Evolutionary conservation across 2,113 vertebrate species (phyloP).

Genomic region (Grus americana): DNA sequence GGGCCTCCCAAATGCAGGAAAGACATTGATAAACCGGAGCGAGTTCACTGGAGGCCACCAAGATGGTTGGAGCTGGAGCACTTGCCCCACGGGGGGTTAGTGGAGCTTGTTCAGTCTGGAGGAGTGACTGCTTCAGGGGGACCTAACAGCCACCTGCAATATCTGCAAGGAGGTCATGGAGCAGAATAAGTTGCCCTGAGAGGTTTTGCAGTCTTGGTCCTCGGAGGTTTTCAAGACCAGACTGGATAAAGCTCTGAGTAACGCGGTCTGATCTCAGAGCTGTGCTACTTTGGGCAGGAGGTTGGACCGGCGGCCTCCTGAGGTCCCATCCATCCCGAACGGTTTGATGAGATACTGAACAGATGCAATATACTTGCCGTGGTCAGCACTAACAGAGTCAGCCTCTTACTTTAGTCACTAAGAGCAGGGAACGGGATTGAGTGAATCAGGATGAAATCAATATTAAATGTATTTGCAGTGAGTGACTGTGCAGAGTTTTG

Average conservation of each 20-base stretch:
- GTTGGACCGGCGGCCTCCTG: not conserved
- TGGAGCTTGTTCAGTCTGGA: not conserved
- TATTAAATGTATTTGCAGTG: accelerated
- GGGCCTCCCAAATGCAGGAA: not conserved
- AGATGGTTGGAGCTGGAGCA: not conserved
- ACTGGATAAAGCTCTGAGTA: not conserved
- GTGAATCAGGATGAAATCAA: accelerated
- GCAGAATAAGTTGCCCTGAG: not conserved
- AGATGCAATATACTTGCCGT: accelerated
- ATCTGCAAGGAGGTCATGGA: not conserved
- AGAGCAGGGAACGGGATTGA: accelerated
- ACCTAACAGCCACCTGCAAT: not conserved
- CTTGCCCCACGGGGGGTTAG: not conserved
- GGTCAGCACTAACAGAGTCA: not conserved
- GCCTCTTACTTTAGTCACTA: not conserved
- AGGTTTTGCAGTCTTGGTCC: not conserved
- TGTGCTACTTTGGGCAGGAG: not conserved
- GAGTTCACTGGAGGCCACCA: not conserved
- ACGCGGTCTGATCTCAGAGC: not conserved
- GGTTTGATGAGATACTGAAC: accelerated
- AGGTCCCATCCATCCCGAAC: not conserved
- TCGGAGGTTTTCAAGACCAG: not conserved
- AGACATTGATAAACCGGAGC: accelerated
- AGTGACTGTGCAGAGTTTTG: not conserved
- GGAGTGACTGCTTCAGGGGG: not conserved